Percentiles rank a stretch among this genome's conserved stretches.
These are phyloP conservation scores for Glossophaga mutica DNA, from an alignment of 2,797 vertebrate species.

Conservation along the genomic window DNA sequence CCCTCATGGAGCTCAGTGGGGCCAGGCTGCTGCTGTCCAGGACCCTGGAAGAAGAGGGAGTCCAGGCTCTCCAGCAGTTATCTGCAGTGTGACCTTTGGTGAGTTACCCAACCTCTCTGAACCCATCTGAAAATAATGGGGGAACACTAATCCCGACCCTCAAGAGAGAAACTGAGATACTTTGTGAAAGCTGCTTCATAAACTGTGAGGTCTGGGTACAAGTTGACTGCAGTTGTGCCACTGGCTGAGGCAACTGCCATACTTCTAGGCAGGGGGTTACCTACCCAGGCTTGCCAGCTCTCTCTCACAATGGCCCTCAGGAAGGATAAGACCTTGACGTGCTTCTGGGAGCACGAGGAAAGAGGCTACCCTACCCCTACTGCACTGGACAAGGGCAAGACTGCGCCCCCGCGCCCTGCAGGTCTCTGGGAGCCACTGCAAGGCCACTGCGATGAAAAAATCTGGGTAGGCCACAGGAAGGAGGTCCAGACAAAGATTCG, in stretches of 20 bases:
- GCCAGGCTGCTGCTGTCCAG: background rate
- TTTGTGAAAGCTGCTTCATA: background rate
- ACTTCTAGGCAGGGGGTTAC: background rate
- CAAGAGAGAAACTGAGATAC: background rate
- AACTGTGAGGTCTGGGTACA: background rate
- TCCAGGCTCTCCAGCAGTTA: background rate
- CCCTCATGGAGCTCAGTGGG: background rate
- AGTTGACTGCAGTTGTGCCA: background rate
- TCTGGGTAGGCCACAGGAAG: background rate
- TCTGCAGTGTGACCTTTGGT: background rate
- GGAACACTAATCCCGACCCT: background rate
- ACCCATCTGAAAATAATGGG: background rate
- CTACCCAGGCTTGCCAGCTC: background rate
- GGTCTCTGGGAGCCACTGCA: background rate
- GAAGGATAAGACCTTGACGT: constrained; percentile 24
- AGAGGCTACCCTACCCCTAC: background rate
- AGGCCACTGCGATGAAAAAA: background rate
- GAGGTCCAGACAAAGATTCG: constrained; percentile 22
- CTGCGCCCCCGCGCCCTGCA: background rate
- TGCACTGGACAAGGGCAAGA: background rate
- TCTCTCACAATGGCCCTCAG: background rate
- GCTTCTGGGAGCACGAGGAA: constrained; percentile 13
- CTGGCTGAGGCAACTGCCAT: background rate
- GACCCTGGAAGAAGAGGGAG: background rate
- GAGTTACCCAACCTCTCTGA: background rate